These are phyloP conservation scores for Hirtodrosophila alboralis DNA, from an alignment of 2,888 invertebrate species.

Conservation along the genomic window DNA sequence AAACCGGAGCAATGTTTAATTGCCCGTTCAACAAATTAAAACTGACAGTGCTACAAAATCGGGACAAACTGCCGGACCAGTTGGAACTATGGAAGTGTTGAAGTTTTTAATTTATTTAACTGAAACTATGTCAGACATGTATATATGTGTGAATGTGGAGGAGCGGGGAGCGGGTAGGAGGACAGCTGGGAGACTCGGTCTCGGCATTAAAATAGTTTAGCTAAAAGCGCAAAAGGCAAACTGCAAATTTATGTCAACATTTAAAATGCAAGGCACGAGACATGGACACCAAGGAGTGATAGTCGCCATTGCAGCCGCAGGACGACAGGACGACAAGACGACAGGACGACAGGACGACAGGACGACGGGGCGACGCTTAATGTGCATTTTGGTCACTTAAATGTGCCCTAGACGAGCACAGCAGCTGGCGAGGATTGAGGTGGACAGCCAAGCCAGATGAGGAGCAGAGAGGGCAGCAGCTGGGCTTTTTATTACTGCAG, in stretches of 20 bases:
- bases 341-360: constrained; percentile 11
- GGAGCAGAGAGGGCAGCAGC: constrained; percentile 8
- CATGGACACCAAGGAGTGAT: constrained; percentile 16
- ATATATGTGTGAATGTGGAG: neutral
- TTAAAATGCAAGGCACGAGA: constrained; percentile 65
- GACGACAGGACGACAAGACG: constrained; percentile 17
- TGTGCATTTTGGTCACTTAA: constrained; percentile 73
- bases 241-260: constrained; percentile 68
- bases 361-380: constrained; percentile 51
- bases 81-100: constrained; percentile 45
- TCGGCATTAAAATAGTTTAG: constrained; percentile 64
- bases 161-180: neutral
- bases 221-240: constrained; percentile 61
- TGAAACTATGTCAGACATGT: constrained; percentile 48
- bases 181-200: constrained; percentile 2
- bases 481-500: constrained; percentile 70
- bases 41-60: constrained; percentile 38
- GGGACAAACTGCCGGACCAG: constrained; percentile 13
- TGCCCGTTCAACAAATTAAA: constrained; percentile 62
- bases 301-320: constrained; percentile 32
- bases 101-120: constrained; percentile 69
- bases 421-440: constrained; percentile 29
- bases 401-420: constrained; percentile 51
- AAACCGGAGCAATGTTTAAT: constrained; percentile 52
- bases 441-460: neutral